phyloP scores from a whole-genome alignment of 2,888 invertebrate species.

The Keiferia lycopersicella region DNA sequence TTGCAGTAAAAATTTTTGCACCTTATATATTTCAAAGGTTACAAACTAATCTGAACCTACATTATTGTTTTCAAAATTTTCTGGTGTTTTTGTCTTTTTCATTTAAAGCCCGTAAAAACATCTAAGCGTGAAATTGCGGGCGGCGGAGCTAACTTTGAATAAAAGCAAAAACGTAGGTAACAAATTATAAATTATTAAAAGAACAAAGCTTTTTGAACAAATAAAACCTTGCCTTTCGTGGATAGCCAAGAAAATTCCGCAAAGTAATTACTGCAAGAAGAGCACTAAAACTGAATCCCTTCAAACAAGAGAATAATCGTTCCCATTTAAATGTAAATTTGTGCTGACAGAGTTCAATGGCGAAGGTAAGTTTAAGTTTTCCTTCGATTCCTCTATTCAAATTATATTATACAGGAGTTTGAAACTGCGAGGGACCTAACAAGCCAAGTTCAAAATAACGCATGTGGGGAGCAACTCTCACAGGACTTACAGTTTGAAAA shows the following conservation, averaged over 20 bases:
- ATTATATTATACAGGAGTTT: slow-evolving; percentile 63
- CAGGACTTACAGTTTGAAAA: slow-evolving; percentile 11
- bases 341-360: slow-evolving; percentile 59
- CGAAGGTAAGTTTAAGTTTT: slow-evolving; percentile 56
- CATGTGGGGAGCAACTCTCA: background rate
- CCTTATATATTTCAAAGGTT: too few relatives aligned
- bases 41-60: too few relatives aligned
- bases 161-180: background rate
- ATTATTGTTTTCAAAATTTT: too few relatives aligned
- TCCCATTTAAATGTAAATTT: slow-evolving; percentile 71
- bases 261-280: slow-evolving; percentile 39
- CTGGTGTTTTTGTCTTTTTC: too few relatives aligned
- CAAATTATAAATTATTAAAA: background rate
- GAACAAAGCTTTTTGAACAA: background rate
- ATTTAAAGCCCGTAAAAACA: too few relatives aligned
- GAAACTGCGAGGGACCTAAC: slow-evolving; percentile 44
- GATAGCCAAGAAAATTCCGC: background rate
- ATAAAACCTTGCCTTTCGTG: background rate
- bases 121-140: too few relatives aligned
- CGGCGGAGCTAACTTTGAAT: background rate
- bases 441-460: background rate
- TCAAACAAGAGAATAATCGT: slow-evolving; percentile 72
- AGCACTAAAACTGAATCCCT: slow-evolving; percentile 60
- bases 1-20: too few relatives aligned
- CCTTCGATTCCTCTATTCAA: slow-evolving; percentile 60